Percentiles rank a stretch among this genome's conserved stretches.
Conservation (phyloP, 2,888 invertebrate species). For the Oscheius sp. region DNA sequence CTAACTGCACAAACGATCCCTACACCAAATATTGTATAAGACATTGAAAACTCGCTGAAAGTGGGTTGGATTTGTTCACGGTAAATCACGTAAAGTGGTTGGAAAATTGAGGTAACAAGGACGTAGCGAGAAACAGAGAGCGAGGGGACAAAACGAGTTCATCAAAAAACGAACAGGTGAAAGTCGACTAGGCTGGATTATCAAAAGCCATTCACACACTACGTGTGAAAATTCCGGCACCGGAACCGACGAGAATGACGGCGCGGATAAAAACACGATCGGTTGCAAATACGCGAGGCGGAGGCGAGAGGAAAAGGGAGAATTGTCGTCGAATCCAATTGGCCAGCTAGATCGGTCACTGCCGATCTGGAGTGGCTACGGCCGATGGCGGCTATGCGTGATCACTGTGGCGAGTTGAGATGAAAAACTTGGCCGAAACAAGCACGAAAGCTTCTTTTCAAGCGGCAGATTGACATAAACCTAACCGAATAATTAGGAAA, state of each 20-base stretch:
- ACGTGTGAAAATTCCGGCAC: not conserved
- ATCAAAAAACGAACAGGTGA: too few species aligned
- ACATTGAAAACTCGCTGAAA: not conserved
- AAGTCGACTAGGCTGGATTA: too few species aligned
- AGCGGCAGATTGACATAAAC: not conserved
- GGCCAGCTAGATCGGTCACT: not conserved
- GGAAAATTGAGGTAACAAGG: constrained; percentile 24
- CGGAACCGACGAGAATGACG: not conserved
- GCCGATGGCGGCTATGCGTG: too few species aligned
- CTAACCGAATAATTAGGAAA: not conserved
- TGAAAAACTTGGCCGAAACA: constrained; percentile 12
- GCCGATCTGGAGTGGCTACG: constrained; percentile 10
- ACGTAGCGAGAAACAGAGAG: not conserved
- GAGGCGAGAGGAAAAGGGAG: not conserved
- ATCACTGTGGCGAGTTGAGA: not conserved
- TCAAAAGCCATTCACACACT: too few species aligned
- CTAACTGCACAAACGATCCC: not conserved
- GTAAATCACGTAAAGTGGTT: not conserved
- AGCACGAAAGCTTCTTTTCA: not conserved
- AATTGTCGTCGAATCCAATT: not conserved
- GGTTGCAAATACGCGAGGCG: constrained; percentile 11
- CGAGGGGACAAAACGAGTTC: not conserved
- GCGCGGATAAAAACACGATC: constrained; percentile 16
- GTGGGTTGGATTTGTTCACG: not conserved
- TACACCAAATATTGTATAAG: not conserved